These are phyloP conservation scores for Cardiocondyla obscurior DNA, from an alignment of 1,140 invertebrate species.

Conservation along the genomic window DNA sequence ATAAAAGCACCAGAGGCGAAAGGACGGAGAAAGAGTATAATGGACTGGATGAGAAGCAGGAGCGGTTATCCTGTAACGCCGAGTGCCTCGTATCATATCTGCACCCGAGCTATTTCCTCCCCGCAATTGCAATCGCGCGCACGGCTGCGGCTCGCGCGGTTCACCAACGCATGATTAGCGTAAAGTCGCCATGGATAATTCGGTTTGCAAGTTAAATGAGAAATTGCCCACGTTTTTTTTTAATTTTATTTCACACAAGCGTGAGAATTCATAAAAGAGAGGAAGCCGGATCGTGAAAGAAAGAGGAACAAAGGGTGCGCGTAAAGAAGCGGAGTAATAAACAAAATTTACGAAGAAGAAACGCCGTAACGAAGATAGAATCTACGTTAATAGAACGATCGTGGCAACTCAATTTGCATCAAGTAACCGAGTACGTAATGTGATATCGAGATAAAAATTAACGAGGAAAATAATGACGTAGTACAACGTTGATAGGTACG, in stretches of 20 bases:
- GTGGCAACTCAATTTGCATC: background rate
- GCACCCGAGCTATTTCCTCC: background rate
- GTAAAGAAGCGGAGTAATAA: background rate
- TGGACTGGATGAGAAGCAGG: constrained; percentile 15
- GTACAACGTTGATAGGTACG: background rate
- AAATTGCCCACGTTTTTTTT: no score
- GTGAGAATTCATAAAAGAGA: background rate
- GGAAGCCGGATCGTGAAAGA: background rate
- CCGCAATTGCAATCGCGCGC: background rate
- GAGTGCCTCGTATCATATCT: constrained; percentile 30
- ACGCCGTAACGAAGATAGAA: background rate
- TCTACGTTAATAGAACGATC: background rate
- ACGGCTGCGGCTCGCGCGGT: background rate
- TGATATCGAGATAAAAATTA: background rate
- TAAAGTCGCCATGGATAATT: constrained; percentile 39
- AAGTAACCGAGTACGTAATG: background rate
- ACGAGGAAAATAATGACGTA: constrained; percentile 18
- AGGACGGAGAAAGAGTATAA: constrained; percentile 16
- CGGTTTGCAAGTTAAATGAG: constrained; percentile 53
- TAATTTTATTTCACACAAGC: background rate
- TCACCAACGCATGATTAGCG: constrained; percentile 37
- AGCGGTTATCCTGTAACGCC: constrained; percentile 33
- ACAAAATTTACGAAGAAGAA: constrained; percentile 7
- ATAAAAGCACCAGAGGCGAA: background rate
- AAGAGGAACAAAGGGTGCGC: background rate